A percentile compares a stretch with the other conserved stretches of the same genome.
Conservation (phyloP, 1,140 invertebrate genomes). For the Drosophila aff. region DNA sequence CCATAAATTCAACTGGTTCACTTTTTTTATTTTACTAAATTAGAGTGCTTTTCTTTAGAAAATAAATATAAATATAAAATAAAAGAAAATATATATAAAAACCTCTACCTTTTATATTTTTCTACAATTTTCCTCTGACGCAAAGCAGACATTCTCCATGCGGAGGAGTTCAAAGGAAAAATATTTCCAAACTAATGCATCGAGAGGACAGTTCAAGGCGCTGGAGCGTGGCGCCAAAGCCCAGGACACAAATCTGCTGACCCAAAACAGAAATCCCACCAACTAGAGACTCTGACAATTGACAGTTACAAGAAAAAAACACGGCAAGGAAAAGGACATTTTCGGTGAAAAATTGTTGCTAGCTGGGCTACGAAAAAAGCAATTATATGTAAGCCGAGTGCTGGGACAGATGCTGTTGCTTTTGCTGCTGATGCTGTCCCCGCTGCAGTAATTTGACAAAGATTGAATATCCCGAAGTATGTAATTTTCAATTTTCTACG, state of each 20-base stretch:
- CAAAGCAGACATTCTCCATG: background rate
- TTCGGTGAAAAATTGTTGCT: constrained; percentile 41
- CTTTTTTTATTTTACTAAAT: no score
- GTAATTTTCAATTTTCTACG: constrained; percentile 50
- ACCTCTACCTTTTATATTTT: background rate
- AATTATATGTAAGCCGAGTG: constrained; percentile 50
- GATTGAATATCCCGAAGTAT: constrained; percentile 54
- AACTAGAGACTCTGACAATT: constrained; percentile 55
- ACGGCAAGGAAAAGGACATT: constrained; percentile 8
- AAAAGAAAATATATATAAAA: no score
- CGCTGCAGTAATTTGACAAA: constrained; percentile 52
- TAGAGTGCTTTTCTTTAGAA: no score
- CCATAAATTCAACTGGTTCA: no score
- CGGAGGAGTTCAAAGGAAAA: constrained; percentile 5
- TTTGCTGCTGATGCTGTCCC: constrained; percentile 2
- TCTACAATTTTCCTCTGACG: background rate
- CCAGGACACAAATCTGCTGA: constrained; percentile 32
- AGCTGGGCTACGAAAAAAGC: constrained; percentile 27
- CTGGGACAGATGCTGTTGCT: constrained; percentile 9
- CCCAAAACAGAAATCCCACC: constrained; percentile 40
- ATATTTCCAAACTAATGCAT: constrained; percentile 19
- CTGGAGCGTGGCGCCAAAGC: constrained; percentile 23
- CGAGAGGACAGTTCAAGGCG: constrained; percentile 7
- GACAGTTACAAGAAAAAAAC: constrained; percentile 60
- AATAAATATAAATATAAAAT: no score